A percentile compares a stretch with the other conserved stretches of the same genome.
These are phyloP conservation scores for Aurelia sp. DNA, from an alignment of 30 jellyfish, hydroid and myxozoan species.

Conservation along the genomic window DNA sequence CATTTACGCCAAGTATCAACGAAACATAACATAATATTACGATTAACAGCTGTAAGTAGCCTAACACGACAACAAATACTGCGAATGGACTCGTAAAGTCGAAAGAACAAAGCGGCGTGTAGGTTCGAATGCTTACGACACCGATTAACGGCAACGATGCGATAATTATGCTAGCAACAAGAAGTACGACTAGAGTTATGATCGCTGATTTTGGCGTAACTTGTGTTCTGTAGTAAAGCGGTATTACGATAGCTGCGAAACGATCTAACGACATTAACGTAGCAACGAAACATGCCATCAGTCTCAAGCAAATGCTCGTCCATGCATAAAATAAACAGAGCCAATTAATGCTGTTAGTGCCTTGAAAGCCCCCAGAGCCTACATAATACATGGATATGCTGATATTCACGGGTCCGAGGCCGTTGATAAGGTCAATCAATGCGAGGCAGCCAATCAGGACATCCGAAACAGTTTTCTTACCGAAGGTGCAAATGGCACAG, in stretches of 20 bases:
- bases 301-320: conserved; percentile 52
- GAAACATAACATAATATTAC: conserved; percentile 61
- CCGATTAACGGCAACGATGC: conserved; percentile 69
- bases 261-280: conserved; percentile 80
- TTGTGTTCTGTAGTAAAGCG: conserved; percentile 64
- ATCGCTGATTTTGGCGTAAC: conserved; percentile 24
- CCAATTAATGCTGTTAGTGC: conserved; percentile 3
- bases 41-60: conserved; percentile 62
- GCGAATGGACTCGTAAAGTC: conserved; percentile 72
- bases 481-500: conserved; percentile 36
- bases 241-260: conserved; percentile 63
- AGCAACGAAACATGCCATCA: conserved; percentile 73
- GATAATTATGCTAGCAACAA: conserved; percentile 28
- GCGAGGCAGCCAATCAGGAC: conserved; percentile 73
- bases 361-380: conserved; percentile 37
- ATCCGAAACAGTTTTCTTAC: conserved; percentile 60
- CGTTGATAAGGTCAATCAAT: conserved; percentile 69
- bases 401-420: conserved; percentile 83
- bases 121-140: conserved; percentile 22
- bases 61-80: conserved; percentile 40
- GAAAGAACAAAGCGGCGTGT: conserved; percentile 69
- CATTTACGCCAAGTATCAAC: conserved; percentile 58
- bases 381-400: conserved; percentile 54
- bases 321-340: conserved; percentile 65
- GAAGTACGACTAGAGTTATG: conserved; percentile 3